These are phyloP conservation scores for Cecropterus lyciades DNA, from an alignment of 1,140 invertebrate genomes.

Conservation along the genomic window DNA sequence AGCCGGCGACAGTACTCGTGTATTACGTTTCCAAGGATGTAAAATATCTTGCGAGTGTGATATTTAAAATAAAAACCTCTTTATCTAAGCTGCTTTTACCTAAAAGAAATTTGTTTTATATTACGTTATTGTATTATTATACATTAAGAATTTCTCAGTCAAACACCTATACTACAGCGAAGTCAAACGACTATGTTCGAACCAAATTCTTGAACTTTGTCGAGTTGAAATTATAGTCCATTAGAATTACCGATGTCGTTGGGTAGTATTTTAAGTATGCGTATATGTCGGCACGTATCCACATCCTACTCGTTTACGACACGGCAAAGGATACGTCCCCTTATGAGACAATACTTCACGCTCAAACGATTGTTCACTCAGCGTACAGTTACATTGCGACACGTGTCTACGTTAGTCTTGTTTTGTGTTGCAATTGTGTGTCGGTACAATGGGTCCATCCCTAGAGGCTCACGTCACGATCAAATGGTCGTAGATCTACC, in stretches of 20 bases:
- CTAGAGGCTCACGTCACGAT: too few species aligned
- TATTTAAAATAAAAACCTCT: too few species aligned
- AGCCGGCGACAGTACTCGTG: too few species aligned
- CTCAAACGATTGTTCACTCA: constrained; percentile 1
- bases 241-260: not conserved
- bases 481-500: not conserved
- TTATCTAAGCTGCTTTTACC: too few species aligned
- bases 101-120: too few species aligned
- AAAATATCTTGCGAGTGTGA: too few species aligned
- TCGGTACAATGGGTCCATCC: too few species aligned
- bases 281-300: not conserved
- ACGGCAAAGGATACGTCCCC: not conserved
- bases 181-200: not conserved
- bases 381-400: constrained; percentile 4
- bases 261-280: not conserved
- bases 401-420: not conserved
- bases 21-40: too few species aligned
- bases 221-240: not conserved
- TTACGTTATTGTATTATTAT: too few species aligned
- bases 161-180: too few species aligned
- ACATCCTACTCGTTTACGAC: not conserved
- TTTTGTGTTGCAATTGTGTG: not conserved
- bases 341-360: constrained; percentile 2
- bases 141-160: too few species aligned
- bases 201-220: not conserved